These are phyloP conservation scores for Lepilemur septentrionalis DNA, from an alignment of 2,797 vertebrate genomes.

Conservation along the genomic window DNA sequence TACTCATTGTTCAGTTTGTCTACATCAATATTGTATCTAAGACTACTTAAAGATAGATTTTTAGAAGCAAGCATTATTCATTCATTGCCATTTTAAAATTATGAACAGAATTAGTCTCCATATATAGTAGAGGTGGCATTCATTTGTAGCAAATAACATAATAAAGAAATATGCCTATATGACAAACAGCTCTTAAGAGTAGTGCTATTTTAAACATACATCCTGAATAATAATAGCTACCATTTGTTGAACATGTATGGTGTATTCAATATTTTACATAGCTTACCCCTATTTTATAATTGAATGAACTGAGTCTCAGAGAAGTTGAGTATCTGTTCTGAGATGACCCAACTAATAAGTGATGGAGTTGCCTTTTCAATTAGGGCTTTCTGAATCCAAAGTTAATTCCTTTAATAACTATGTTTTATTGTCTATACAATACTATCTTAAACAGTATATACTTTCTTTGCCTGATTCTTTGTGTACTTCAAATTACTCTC, in stretches of 20 bases:
- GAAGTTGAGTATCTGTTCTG: constrained; percentile 7
- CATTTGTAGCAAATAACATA: not conserved
- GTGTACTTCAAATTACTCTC: not conserved
- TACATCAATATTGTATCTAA: not conserved
- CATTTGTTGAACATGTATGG: not conserved
- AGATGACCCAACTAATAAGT: not conserved
- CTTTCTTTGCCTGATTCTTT: not conserved
- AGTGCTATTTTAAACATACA: not conserved
- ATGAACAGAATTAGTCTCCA: not conserved
- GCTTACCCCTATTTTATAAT: not conserved
- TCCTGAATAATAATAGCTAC: not conserved
- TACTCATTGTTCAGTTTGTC: constrained; percentile 42
- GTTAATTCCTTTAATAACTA: not conserved
- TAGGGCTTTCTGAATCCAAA: not conserved
- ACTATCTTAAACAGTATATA: not conserved
- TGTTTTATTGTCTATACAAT: not conserved
- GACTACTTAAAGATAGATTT: constrained; percentile 17
- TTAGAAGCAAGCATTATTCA: not conserved
- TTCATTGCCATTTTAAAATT: not conserved
- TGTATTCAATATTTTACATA: not conserved
- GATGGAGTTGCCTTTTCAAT: not conserved
- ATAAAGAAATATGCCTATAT: not conserved
- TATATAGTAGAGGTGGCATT: not conserved
- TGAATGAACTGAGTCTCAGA: constrained; percentile 11
- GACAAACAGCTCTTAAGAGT: not conserved